A percentile compares a stretch with the other conserved stretches of the same genome.
phyloP scores from a whole-genome alignment of 2,888 invertebrate genomes.

The Neelides folsomi region DNA sequence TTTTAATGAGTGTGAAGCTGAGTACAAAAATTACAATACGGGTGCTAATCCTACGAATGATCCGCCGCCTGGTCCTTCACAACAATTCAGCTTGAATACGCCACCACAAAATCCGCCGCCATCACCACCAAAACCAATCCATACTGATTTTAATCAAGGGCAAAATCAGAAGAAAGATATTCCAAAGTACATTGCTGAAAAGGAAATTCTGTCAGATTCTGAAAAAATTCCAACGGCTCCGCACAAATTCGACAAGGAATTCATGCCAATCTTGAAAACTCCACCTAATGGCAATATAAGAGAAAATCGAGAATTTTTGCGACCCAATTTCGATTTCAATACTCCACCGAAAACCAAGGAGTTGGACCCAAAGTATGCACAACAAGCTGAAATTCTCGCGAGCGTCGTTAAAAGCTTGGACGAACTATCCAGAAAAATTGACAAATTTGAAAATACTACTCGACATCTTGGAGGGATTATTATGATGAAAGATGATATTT shows the following conservation, averaged over 20 bases:
- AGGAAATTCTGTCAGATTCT: not conserved
- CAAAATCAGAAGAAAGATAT: not conserved
- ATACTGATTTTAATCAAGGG: not conserved
- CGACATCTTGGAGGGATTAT: conserved; percentile 30
- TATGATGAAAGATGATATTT: conserved; percentile 18
- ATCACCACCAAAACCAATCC: not conserved
- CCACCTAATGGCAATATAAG: no score
- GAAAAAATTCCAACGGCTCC: no score
- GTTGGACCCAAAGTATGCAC: conserved; percentile 22
- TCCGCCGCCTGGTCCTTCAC: not conserved
- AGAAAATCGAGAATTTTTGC: conserved; percentile 4
- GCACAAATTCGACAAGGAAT: no score
- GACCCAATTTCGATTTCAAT: conserved; percentile 3
- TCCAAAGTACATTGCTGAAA: not conserved
- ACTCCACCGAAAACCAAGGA: not conserved
- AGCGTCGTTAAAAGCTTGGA: conserved; percentile 28
- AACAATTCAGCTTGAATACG: not conserved
- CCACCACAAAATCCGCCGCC: not conserved
- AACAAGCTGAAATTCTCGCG: conserved; percentile 24
- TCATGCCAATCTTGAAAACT: no score
- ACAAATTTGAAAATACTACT: conserved; percentile 30
- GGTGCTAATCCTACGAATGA: not conserved
- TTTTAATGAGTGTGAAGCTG: conserved; percentile 31
- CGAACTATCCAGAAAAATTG: conserved; percentile 24
- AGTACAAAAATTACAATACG: conserved; percentile 16